A percentile compares a stretch with the other conserved stretches of the same genome.
These are phyloP conservation scores for Callyntrura guangdongensis DNA, from an alignment of 2,888 invertebrate species.

Conservation along the genomic window DNA sequence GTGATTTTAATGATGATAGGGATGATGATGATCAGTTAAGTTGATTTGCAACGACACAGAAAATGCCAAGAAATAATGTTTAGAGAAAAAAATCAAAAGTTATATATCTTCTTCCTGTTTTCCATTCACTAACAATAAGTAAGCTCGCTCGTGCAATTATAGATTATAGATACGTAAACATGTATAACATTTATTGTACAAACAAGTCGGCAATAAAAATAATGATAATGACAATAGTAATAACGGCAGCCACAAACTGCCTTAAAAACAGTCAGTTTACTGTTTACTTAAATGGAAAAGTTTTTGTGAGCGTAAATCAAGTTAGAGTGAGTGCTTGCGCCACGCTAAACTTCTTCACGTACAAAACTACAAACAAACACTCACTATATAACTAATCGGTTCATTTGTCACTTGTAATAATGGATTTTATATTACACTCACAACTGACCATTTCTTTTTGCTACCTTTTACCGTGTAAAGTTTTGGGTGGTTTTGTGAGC, in stretches of 20 bases:
- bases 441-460: not conserved
- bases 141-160: not conserved
- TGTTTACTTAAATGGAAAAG: not conserved
- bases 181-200: not conserved
- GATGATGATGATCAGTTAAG: conserved; percentile 41
- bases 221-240: not conserved
- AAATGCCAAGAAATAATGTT: conserved; percentile 20
- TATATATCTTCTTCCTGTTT: conserved; percentile 55
- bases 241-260: too few species aligned
- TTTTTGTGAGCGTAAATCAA: conserved; percentile 32
- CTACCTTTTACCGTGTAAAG: conserved; percentile 35
- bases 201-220: not conserved
- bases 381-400: conserved; percentile 68
- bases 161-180: not conserved
- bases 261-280: too few species aligned
- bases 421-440: conserved; percentile 51
- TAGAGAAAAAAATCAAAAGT: not conserved
- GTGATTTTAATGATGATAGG: conserved; percentile 19
- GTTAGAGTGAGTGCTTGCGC: not conserved
- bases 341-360: not conserved
- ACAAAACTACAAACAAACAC: too few species aligned
- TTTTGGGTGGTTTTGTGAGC: not conserved
- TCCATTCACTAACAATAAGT: not conserved
- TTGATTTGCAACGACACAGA: conserved; percentile 51
- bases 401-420: conserved; percentile 71